Base-by-base conservation (phyloP, 1,140 invertebrate species). In the Trichonephila clavipes region DNA sequence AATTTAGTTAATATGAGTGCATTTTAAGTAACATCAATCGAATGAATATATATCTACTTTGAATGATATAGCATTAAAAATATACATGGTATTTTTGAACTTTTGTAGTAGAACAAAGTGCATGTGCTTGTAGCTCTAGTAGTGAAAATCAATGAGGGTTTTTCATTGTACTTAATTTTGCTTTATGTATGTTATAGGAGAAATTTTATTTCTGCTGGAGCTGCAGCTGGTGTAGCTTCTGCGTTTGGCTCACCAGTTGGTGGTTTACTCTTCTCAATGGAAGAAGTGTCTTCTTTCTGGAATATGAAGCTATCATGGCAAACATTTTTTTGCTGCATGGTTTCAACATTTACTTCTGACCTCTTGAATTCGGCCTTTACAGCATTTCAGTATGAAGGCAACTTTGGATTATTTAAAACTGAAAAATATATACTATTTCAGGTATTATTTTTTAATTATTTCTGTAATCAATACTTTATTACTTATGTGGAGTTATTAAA, bases 271-370 rank as follows among this genome's bases (percentile, higher is more conserved):
- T 99, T 99, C 96, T 99, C 99, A 96, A 97, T 99, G 94, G 99
- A 99, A 96, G 99, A 99, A 97, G 98, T 99, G 96, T 99, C 98
- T 92, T 99, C 99, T 96, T 99, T 99, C 96, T 99, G 99, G 95
- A 99, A 99, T 0, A 96, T 99, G 95, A 99, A 99, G 96, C 99
- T 99, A 0, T 96, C 99, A 85, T 99, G 99, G 99, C 97, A 99
- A 69, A 99, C 99, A 12, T 99, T 99, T 96, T 99, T 99, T 96
- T 99, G 99, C 96, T 99, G 99, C 0, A 96, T 99, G 94, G 98
- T 99, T 83, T 99, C 99, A 12, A 99, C 99, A 16, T 99, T 99
- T 96, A 99, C 98, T 0, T 96, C 96, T 10, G 96, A 96, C 94
- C 95, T 96, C 16, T 96, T 96, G 91, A 94, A 94, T 94, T 96